Percentiles rank a stretch among this genome's conserved stretches.
These are phyloP conservation scores for Malurus melanocephalus DNA, from an alignment of 2,113 vertebrate genomes.

Conservation along the genomic window DNA sequence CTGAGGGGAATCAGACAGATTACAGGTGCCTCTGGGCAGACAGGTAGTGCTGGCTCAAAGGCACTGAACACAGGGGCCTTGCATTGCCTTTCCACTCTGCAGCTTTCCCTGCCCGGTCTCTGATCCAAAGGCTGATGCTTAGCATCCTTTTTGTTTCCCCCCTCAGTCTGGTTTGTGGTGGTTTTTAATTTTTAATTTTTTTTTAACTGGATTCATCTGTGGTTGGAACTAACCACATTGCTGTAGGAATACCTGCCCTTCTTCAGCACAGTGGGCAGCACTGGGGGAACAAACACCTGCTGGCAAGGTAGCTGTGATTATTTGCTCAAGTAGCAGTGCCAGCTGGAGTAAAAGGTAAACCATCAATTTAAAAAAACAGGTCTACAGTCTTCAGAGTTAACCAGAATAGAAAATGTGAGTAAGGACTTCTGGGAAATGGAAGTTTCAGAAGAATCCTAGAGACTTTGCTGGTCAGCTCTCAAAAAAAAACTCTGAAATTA, in stretches of 20 bases:
- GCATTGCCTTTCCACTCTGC: not conserved
- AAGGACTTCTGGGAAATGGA: not conserved
- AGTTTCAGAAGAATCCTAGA: not conserved
- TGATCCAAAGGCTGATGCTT: not conserved
- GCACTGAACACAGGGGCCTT: not conserved
- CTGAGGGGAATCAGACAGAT: rapidly evolving
- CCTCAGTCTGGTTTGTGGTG: rapidly evolving
- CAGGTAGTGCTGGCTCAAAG: not conserved
- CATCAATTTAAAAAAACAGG: not conserved
- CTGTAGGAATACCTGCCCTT: not conserved
- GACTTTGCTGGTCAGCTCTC: not conserved
- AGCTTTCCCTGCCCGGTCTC: not conserved
- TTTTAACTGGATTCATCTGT: not conserved
- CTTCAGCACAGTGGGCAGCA: not conserved
- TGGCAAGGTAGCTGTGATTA: not conserved
- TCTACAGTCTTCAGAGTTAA: not conserved
- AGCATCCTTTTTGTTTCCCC: not conserved
- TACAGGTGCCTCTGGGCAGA: not conserved
- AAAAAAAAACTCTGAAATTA: not conserved
- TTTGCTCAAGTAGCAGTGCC: not conserved
- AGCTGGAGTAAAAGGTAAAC: not conserved
- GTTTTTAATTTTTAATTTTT: not conserved
- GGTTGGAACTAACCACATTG: not conserved
- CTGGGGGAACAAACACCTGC: not conserved
- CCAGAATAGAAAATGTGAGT: not conserved